These are phyloP conservation scores for Horisme vitalbata DNA, from an alignment of 2,888 invertebrate species.

Conservation along the genomic window DNA sequence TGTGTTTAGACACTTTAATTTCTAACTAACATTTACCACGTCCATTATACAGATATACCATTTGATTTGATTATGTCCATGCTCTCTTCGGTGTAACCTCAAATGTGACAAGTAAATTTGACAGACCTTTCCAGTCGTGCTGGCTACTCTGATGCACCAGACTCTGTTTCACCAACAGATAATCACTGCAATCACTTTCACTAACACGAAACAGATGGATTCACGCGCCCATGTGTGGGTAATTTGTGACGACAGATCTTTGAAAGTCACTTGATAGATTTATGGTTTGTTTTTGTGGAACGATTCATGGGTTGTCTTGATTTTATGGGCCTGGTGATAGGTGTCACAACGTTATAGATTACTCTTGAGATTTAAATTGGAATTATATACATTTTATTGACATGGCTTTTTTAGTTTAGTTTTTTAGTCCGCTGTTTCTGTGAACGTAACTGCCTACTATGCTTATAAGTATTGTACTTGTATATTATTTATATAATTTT, in stretches of 20 bases:
- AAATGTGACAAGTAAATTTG: slow-evolving; percentile 55
- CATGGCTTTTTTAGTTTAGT: too few species aligned
- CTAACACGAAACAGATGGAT: slow-evolving; percentile 40
- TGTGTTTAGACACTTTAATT: too few species aligned
- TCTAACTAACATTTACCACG: too few species aligned
- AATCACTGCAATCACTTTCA: slow-evolving; percentile 56
- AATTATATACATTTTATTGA: too few species aligned
- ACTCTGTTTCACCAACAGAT: slow-evolving; percentile 31
- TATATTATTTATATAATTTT: too few species aligned
- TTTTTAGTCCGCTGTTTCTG: too few species aligned
- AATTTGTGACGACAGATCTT: slow-evolving; percentile 45
- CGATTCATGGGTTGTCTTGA: not conserved
- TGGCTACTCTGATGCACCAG: slow-evolving; percentile 31
- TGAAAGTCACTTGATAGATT: slow-evolving; percentile 48
- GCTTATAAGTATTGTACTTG: too few species aligned
- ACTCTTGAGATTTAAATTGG: too few species aligned
- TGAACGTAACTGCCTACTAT: too few species aligned
- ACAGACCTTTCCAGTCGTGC: slow-evolving; percentile 47
- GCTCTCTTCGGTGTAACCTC: slow-evolving; percentile 37
- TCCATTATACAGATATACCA: too few species aligned
- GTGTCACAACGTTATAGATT: too few species aligned
- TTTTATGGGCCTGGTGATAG: not conserved
- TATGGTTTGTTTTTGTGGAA: slow-evolving; percentile 42
- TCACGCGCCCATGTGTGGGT: slow-evolving; percentile 29
- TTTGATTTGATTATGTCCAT: too few species aligned